Evolutionary conservation across 2,113 vertebrate species (phyloP).

Genomic region (Dasyprocta punctata): DNA sequence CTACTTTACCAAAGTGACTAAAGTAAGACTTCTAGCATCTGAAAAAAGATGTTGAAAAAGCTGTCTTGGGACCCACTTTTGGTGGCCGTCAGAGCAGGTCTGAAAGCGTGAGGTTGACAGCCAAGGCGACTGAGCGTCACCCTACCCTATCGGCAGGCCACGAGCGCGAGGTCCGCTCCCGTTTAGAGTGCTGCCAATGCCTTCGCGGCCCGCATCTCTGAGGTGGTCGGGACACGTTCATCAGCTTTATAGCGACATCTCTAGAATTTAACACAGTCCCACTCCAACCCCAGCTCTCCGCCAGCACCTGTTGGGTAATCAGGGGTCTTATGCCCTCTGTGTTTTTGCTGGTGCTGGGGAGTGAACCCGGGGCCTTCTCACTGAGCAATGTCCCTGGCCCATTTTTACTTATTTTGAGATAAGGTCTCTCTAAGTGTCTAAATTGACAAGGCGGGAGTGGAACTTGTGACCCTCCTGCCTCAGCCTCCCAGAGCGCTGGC

Average conservation of each 20-base stretch:
- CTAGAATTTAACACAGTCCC: background rate
- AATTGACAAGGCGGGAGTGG: background rate
- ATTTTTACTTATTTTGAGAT: background rate
- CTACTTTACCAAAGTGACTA: slow-evolving; percentile 24
- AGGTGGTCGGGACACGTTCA: background rate
- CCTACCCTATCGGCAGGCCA: background rate
- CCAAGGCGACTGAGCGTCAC: background rate
- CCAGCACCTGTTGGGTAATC: background rate
- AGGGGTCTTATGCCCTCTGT: background rate
- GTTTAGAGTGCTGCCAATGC: too few species aligned
- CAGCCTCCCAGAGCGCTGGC: background rate
- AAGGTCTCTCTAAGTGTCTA: background rate
- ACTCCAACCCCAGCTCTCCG: background rate
- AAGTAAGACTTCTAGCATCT: background rate
- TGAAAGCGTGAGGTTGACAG: background rate
- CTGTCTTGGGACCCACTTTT: background rate
- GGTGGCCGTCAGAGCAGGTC: background rate
- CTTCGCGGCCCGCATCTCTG: background rate
- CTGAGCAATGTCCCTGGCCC: background rate
- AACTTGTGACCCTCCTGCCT: background rate
- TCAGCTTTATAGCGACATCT: background rate
- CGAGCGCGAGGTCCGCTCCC: too few species aligned
- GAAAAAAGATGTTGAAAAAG: background rate
- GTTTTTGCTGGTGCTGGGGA: background rate
- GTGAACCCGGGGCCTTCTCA: background rate